Base-by-base conservation (phyloP, 1,140 invertebrate genomes). In the Drosophila mauritiana region DNA sequence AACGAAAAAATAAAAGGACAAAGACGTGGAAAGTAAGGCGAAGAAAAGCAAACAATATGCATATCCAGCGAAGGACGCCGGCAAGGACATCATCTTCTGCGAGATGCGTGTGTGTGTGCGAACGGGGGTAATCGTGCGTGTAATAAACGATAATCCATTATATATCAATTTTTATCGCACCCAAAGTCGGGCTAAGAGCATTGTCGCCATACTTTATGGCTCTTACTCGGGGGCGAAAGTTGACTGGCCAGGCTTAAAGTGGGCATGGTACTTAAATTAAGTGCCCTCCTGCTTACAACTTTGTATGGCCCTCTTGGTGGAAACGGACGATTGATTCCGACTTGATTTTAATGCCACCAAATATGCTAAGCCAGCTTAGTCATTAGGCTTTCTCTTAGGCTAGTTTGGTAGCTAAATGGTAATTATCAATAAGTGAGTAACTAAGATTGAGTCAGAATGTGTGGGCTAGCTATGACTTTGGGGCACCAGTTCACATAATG, bases 61-160 rank as follows among this genome's bases (percentile, higher is more conserved):
- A 70, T 57, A 70, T 70, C 15, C 20, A 0, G 37, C 37, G 37
- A 72, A 72, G 67, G 69, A 61, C 40, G 48, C 39, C 34, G 22
- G 25, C 59, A 74, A 74, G 72, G 72, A 74, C 68, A 70, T 46
- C 64, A n/a, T 20, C 15, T 57, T 15, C 15, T 17, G 22, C 6
- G 43, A 12, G 43, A 7, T 27, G 37, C 5, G 37, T 25, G 20
- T 45, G 34, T 25, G 17, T 68, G 54, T 11, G 11, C n/a, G 27
- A 4, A 36, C 12, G 59, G 52, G 20, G 54, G 73, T 75, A 75
- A 76, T 76, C 73, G 73, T 57, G 73, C 72, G 73, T 76, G 73
- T 76, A 76, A 76, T 76, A 76, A 76, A 65, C 61, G 72, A 75
- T 75, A 75, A 75, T 75, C 73, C 73, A 75, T 75, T 75, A 75